Conservation (phyloP, 2,888 invertebrate genomes). For the Iphiclides podalirius region DNA sequence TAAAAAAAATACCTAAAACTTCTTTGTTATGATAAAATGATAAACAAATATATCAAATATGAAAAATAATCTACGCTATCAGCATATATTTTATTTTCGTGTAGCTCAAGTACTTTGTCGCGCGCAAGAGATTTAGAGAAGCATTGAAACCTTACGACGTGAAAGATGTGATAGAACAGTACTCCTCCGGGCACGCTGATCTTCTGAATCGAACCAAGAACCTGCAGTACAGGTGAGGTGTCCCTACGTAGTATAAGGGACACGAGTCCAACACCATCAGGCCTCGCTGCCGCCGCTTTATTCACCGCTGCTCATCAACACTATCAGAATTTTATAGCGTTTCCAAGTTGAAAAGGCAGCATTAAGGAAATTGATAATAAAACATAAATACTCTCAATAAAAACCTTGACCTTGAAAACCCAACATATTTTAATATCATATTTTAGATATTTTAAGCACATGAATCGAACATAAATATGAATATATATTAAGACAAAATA, state of each 20-base stretch:
- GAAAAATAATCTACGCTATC: slow-evolving; percentile 37
- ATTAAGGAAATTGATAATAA: too few relatives aligned
- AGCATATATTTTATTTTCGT: slow-evolving; percentile 72
- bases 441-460: too few relatives aligned
- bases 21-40: too few relatives aligned
- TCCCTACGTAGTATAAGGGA: slow-evolving; percentile 26
- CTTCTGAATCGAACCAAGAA: slow-evolving; percentile 92
- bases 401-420: too few relatives aligned
- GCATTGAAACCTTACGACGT: slow-evolving; percentile 96
- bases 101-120: slow-evolving; percentile 93
- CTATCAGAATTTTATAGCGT: too few relatives aligned
- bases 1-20: background rate
- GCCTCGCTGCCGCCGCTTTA: slow-evolving; percentile 32
- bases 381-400: too few relatives aligned
- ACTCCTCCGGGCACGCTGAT: slow-evolving; percentile 93
- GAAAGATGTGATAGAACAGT: slow-evolving; percentile 96
- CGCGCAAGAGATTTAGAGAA: slow-evolving; percentile 94
- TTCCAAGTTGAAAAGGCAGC: background rate
- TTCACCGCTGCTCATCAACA: slow-evolving; percentile 20
- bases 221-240: slow-evolving; percentile 88
- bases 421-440: too few relatives aligned
- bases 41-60: background rate
- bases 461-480: too few relatives aligned
- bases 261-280: slow-evolving; percentile 53
- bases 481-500: too few relatives aligned